These are phyloP conservation scores for Machaerirhynchus nigripectus DNA, from an alignment of 2,113 vertebrate species.

Conservation along the genomic window DNA sequence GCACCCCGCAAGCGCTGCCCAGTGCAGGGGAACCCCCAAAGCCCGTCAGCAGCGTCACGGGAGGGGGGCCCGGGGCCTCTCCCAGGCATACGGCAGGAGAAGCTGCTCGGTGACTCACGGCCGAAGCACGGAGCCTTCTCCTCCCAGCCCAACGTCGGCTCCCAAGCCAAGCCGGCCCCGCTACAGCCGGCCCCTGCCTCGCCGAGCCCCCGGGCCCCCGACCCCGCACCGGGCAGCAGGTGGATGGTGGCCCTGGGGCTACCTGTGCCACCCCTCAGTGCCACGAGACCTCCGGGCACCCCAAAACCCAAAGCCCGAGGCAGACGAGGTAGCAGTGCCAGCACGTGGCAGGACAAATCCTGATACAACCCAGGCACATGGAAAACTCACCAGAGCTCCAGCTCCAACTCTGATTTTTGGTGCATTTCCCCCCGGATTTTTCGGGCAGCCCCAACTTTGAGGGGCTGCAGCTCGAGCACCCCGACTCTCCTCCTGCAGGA, in stretches of 20 bases:
- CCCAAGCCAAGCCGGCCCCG: background rate
- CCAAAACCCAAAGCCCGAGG: background rate
- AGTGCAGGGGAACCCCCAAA: background rate
- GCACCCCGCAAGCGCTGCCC: background rate
- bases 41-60: background rate
- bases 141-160: background rate
- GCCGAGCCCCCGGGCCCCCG: background rate
- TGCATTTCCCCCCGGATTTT: background rate
- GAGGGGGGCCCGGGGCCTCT: background rate
- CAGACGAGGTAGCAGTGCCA: too few species aligned
- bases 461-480: background rate
- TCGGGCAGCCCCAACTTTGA: background rate
- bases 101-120: background rate
- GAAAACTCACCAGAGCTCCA: background rate
- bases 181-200: background rate
- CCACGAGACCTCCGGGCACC: background rate
- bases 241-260: background rate
- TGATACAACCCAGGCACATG: background rate
- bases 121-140: background rate
- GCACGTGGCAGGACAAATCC: background rate
- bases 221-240: background rate
- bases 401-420: background rate
- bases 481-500: background rate
- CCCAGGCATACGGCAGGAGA: background rate
- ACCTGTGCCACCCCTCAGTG: background rate